Evolutionary conservation across 1,140 invertebrate genomes (phyloP).

Genomic region (Planococcus citri): DNA sequence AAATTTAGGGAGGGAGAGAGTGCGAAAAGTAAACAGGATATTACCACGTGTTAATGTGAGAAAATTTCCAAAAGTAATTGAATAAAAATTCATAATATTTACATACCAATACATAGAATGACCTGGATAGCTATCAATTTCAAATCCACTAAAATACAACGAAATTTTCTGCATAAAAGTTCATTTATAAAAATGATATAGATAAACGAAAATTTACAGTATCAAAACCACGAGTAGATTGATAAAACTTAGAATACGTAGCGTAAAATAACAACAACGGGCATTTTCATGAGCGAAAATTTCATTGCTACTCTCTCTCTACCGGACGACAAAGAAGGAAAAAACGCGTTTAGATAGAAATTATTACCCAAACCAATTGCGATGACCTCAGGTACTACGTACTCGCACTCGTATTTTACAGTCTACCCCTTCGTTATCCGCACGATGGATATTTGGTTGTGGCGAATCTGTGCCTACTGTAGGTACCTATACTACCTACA

Average conservation of each 20-base stretch:
- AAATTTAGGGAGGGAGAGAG: no score
- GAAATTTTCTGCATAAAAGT: no score
- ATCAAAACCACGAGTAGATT: background rate
- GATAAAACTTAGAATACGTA: background rate
- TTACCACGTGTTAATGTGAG: no score
- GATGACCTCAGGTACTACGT: slow-evolving; percentile 13
- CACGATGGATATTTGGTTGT: background rate
- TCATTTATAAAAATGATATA: no score
- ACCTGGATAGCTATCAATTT: no score
- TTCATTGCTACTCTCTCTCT: background rate
- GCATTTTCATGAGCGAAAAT: background rate
- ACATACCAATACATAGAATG: no score
- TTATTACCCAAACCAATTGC: slow-evolving; percentile 12
- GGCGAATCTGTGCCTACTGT: background rate
- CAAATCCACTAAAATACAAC: no score
- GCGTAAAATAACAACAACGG: background rate
- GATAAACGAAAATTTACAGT: no score
- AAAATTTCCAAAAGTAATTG: no score
- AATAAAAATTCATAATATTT: no score
- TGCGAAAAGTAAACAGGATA: no score
- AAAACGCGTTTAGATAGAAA: slow-evolving; percentile 4
- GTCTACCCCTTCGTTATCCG: background rate
- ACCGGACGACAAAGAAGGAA: slow-evolving; percentile 1
- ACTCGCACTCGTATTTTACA: slow-evolving; percentile 2
- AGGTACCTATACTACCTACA: no score